A percentile compares a stretch with the other conserved stretches of the same genome.
Evolutionary conservation across 2,888 invertebrate species (phyloP).

Genomic region (Toxonevra muliebris): DNA sequence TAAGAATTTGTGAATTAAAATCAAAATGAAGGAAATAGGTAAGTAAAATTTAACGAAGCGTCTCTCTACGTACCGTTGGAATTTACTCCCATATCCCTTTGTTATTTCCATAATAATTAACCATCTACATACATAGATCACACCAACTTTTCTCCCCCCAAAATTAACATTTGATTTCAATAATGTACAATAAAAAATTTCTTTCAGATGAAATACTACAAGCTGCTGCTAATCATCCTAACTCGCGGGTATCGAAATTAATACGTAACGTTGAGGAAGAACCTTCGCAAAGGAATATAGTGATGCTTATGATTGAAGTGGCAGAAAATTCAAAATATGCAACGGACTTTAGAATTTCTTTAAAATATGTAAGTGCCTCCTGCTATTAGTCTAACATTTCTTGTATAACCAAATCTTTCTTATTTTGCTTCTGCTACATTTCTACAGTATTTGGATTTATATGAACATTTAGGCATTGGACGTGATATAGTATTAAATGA

Average conservation of each 20-base stretch:
- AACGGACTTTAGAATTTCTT: constrained; percentile 53
- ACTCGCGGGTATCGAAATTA: constrained; percentile 53
- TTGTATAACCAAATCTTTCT: neutral
- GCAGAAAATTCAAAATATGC: constrained; percentile 56
- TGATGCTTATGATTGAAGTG: constrained; percentile 54
- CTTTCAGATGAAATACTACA: constrained; percentile 42
- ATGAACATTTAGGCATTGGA: constrained; percentile 41
- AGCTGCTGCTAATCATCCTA: constrained; percentile 50
- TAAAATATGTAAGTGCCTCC: constrained; percentile 57
- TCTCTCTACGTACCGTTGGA: neutral
- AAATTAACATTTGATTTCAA: neutral
- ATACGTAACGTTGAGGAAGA: constrained; percentile 50
- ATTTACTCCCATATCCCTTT: no score
- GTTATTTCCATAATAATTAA: no score
- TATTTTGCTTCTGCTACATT: neutral
- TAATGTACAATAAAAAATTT: neutral
- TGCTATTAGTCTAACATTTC: no score
- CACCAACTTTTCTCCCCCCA: neutral
- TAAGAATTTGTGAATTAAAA: neutral
- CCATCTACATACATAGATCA: no score
- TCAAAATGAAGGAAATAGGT: constrained; percentile 20
- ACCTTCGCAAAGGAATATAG: constrained; percentile 47
- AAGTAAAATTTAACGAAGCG: constrained; percentile 9
- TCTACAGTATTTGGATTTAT: constrained; percentile 54
- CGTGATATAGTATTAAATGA: constrained; percentile 45